phyloP scores from a whole-genome alignment of 1,140 invertebrate species.

The Hypothenemus hampei region DNA sequence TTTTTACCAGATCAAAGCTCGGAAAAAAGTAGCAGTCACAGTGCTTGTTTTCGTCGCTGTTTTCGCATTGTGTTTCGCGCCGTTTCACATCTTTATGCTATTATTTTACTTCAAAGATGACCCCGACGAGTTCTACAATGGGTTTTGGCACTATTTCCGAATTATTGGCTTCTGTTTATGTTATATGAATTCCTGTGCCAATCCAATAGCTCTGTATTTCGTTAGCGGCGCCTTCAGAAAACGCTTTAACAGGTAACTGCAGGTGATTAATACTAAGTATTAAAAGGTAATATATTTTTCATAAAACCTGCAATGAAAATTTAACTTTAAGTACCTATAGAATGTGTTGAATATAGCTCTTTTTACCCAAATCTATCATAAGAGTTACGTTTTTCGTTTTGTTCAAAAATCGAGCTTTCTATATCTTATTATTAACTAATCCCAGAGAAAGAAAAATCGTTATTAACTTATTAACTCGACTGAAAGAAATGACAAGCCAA shows the following conservation, averaged over 20 bases:
- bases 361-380: no score
- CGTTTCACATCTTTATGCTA: conserved; percentile 78
- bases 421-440: no score
- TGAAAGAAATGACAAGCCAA: no score
- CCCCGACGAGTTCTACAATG: conserved; percentile 68
- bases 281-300: no score
- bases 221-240: conserved; percentile 87
- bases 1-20: conserved; percentile 64
- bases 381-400: no score
- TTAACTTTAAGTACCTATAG: no score
- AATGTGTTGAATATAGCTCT: no score
- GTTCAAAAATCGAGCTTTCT: no score
- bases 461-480: no score
- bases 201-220: conserved; percentile 88
- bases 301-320: no score
- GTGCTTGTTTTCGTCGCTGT: conserved; percentile 86
- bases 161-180: conserved; percentile 81
- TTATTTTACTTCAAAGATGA: conserved; percentile 81
- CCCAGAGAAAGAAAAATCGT: no score
- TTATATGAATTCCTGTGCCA: conserved; percentile 88
- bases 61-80: conserved; percentile 86
- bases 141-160: conserved; percentile 80
- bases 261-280: no score
- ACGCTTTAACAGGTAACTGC: conserved; percentile 70
- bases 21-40: conserved; percentile 86